Conservation (phyloP, 2,113 vertebrate species). For the Rhabdomys dilectus region DNA sequence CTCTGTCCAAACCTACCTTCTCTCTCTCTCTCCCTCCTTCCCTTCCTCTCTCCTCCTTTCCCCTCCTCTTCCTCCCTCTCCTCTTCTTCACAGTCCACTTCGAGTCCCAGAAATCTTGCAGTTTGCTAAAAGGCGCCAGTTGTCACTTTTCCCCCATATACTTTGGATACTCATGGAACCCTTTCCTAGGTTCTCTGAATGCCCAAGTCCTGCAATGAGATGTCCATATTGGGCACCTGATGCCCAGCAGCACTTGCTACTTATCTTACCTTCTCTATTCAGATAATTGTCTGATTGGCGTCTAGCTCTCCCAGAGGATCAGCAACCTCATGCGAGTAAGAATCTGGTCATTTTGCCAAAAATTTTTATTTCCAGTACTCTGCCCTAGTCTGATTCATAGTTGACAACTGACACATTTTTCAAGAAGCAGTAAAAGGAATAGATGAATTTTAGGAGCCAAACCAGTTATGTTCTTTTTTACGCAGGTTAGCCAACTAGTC, state of each 20-base stretch:
- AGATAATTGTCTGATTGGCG: not conserved
- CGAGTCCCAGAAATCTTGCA: not conserved
- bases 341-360: not conserved
- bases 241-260: not conserved
- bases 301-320: not conserved
- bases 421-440: slow-evolving; percentile 15
- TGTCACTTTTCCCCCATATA: not conserved
- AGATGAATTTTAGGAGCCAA: slow-evolving; percentile 42
- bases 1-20: not conserved
- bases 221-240: not conserved
- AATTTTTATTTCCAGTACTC: not conserved
- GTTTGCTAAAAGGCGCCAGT: not conserved
- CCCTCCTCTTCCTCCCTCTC: not conserved
- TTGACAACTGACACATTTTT: not conserved
- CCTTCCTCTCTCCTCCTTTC: not conserved
- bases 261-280: not conserved
- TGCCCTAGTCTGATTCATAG: not conserved
- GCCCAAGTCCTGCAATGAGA: not conserved
- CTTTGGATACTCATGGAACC: not conserved
- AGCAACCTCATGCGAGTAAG: not conserved
- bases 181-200: not conserved
- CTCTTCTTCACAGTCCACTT: not conserved
- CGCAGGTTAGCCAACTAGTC: not conserved
- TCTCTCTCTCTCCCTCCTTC: not conserved
- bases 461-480: not conserved